Percentiles rank a stretch among this genome's conserved stretches.
phyloP scores from a whole-genome alignment of 2,888 invertebrate species.

The Diachrysia chrysitis region DNA sequence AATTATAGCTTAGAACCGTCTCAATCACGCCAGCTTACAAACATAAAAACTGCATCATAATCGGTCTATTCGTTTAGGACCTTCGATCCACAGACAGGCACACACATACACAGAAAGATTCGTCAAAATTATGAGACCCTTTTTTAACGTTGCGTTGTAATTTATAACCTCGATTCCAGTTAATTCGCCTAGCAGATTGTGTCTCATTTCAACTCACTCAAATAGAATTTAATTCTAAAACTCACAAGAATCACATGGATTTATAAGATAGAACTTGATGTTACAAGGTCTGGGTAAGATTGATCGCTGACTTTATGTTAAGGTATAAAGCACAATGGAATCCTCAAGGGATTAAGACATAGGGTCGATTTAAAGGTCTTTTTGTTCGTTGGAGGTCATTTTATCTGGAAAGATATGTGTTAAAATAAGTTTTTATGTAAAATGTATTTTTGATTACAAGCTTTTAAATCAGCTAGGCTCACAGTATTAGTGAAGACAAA shows the following conservation, averaged over 20 bases:
- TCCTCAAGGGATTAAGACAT: not conserved
- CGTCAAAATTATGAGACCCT: too few relatives aligned
- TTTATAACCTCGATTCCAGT: not conserved
- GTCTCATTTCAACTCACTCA: constrained; percentile 3
- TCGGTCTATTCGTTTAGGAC: too few relatives aligned
- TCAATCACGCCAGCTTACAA: too few relatives aligned
- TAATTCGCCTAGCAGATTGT: not conserved
- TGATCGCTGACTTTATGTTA: not conserved
- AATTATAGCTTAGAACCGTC: too few relatives aligned
- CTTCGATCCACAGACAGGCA: too few relatives aligned
- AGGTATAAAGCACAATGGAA: not conserved
- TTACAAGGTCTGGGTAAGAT: constrained; percentile 12
- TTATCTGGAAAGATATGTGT: too few relatives aligned
- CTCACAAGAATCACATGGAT: constrained; percentile 32
- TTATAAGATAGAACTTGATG: constrained; percentile 33
- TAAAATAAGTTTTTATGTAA: too few relatives aligned
- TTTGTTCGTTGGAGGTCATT: too few relatives aligned
- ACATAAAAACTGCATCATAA: too few relatives aligned
- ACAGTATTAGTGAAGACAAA: not conserved
- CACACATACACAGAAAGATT: too few relatives aligned
- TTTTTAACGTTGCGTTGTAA: too few relatives aligned
- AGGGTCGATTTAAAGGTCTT: not conserved
- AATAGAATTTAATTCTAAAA: constrained; percentile 34
- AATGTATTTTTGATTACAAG: too few relatives aligned
- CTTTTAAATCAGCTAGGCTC: not conserved